Percentiles rank a stretch among this genome's conserved stretches.
These are phyloP conservation scores for Platypus cylindrus DNA, from an alignment of 2,888 invertebrate species.

Conservation along the genomic window DNA sequence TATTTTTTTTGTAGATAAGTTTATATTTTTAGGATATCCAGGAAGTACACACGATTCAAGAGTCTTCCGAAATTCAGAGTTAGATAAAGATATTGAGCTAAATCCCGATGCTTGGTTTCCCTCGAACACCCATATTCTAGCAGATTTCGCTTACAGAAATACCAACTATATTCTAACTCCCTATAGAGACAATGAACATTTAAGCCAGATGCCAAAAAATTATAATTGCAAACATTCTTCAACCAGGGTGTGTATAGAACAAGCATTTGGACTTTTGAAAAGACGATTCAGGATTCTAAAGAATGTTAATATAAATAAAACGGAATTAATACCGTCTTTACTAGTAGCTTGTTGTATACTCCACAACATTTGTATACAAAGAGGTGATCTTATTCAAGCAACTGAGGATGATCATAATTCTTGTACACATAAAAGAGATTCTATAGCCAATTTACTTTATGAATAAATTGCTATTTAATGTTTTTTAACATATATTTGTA, in stretches of 20 bases:
- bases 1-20: neutral
- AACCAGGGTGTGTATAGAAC: conserved; percentile 1
- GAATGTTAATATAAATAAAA: conserved; percentile 1
- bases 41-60: neutral
- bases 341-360: conserved; percentile 1
- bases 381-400: neutral
- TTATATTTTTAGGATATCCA: neutral
- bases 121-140: conserved; percentile 2
- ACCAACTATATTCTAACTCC: conserved; percentile 1
- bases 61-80: neutral
- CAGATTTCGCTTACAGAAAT: conserved; percentile 1
- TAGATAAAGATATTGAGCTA: neutral
- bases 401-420: neutral
- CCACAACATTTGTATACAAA: conserved; percentile 2
- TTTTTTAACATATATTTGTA: too few relatives aligned
- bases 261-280: conserved; percentile 1
- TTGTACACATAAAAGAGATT: neutral
- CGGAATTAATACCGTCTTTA: conserved; percentile 1
- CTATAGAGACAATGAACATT: conserved; percentile 1
- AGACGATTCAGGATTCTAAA: conserved; percentile 1
- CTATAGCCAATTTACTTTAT: neutral
- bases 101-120: neutral
- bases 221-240: conserved; percentile 3
- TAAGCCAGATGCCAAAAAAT: conserved; percentile 1
- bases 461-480: too few relatives aligned